phyloP scores from a whole-genome alignment of 2,888 invertebrate species.

The Drosophila koepferae region DNA sequence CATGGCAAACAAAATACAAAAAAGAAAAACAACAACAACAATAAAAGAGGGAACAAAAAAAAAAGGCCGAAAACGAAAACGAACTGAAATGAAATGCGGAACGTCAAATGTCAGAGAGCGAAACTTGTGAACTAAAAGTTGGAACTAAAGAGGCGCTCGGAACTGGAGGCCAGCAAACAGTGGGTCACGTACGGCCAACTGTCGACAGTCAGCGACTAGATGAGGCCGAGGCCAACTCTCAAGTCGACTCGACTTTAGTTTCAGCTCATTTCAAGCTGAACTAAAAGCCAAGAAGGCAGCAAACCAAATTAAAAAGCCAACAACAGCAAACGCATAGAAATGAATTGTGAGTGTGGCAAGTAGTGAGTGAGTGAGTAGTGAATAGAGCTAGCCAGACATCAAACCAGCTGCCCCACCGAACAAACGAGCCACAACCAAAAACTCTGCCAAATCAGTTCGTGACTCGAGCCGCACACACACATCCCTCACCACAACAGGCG shows the following conservation, averaged over 20 bases:
- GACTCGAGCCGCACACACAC: conserved; percentile 16
- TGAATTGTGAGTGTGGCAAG: conserved; percentile 15
- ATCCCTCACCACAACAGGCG: conserved; percentile 22
- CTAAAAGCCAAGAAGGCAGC: conserved; percentile 32
- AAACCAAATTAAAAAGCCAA: conserved; percentile 59
- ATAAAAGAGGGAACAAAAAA: no score
- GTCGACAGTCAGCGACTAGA: conserved; percentile 48
- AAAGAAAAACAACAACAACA: no score
- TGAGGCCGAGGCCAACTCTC: conserved; percentile 14
- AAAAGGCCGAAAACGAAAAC: neutral
- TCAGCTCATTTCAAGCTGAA: conserved; percentile 61
- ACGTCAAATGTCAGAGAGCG: conserved; percentile 47
- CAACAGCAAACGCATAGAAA: conserved; percentile 20
- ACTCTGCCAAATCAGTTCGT: conserved; percentile 22
- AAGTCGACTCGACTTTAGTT: conserved; percentile 25
- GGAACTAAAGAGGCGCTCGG: conserved; percentile 23
- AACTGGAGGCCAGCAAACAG: conserved; percentile 35
- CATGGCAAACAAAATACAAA: conserved; percentile 19
- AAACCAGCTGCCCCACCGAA: conserved; percentile 21
- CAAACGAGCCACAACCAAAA: conserved; percentile 19
- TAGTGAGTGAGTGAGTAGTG: neutral
- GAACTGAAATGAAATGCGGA: conserved; percentile 28
- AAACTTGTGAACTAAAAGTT: conserved; percentile 16
- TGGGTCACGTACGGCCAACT: conserved; percentile 53
- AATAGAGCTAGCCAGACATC: conserved; percentile 2